Evolutionary conservation across 35 echinoderm and acorn worm species (phyloP).

Genomic region (Apostichopus japonicus): DNA sequence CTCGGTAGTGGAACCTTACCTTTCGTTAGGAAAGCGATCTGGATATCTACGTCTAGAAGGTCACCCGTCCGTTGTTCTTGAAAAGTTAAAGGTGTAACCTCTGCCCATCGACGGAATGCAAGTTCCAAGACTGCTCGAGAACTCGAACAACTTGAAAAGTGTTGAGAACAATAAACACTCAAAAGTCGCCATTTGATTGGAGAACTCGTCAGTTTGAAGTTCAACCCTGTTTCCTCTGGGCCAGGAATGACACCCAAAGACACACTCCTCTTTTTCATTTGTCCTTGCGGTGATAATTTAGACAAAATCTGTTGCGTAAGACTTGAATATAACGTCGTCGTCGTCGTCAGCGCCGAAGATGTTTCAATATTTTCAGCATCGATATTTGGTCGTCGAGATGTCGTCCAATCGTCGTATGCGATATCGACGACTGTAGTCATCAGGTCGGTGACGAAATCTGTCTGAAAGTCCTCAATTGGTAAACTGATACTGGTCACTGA

Average conservation of each 20-base stretch:
- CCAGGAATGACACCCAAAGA: background rate
- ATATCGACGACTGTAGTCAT: constrained; percentile 48
- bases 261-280: background rate
- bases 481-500: background rate
- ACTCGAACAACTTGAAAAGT: background rate
- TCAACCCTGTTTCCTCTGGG: constrained; percentile 7
- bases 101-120: constrained; percentile 94
- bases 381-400: background rate
- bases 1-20: constrained; percentile 2
- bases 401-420: background rate
- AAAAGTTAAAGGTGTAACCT: constrained; percentile 80
- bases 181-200: constrained; percentile 80
- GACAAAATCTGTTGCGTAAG: background rate
- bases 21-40: constrained; percentile 72
- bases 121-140: constrained; percentile 45
- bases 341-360: background rate
- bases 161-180: constrained; percentile 52
- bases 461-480: background rate
- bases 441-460: constrained; percentile 60
- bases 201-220: background rate
- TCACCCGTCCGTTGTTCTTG: constrained; percentile 62
- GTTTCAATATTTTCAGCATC: background rate
- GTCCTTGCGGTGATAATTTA: background rate
- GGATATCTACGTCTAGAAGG: constrained; percentile 74
- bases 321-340: background rate